Evolutionary conservation across 92 coral and sea anemone genomes (phyloP).

Genomic region (Parazoanthus darwini): DNA sequence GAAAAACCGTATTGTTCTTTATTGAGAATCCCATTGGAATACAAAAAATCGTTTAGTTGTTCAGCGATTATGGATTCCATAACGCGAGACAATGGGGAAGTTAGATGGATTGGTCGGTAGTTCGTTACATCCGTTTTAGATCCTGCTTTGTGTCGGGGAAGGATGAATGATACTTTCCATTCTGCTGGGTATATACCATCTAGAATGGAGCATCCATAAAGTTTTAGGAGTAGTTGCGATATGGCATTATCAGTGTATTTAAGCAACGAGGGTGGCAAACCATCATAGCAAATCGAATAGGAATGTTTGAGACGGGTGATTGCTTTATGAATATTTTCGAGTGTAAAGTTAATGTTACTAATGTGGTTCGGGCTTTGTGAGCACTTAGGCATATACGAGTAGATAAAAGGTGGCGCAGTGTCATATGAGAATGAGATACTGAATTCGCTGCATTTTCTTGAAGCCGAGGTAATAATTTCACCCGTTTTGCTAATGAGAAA

Average conservation of each 20-base stretch:
- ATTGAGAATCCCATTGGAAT: neutral
- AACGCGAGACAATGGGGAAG: neutral
- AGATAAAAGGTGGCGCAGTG: neutral
- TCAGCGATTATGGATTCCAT: neutral
- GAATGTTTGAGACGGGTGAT: neutral
- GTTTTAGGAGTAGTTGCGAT: neutral
- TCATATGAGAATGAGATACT: neutral
- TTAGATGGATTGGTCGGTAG: neutral
- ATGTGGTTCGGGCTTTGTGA: neutral
- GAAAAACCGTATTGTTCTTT: neutral
- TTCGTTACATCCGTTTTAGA: neutral
- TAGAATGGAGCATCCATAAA: neutral
- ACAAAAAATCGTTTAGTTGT: neutral
- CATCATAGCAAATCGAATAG: neutral
- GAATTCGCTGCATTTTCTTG: neutral
- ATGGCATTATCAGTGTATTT: neutral
- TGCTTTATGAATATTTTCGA: neutral
- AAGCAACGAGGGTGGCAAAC: neutral
- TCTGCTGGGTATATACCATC: neutral
- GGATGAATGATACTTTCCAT: neutral
- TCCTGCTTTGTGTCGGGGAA: neutral
- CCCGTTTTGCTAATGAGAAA: neutral
- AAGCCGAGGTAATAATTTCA: neutral
- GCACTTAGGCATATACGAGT: neutral
- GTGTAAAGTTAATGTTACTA: neutral